Conservation (phyloP, 2,113 vertebrate genomes). For the Rousettus leschenaultii region DNA sequence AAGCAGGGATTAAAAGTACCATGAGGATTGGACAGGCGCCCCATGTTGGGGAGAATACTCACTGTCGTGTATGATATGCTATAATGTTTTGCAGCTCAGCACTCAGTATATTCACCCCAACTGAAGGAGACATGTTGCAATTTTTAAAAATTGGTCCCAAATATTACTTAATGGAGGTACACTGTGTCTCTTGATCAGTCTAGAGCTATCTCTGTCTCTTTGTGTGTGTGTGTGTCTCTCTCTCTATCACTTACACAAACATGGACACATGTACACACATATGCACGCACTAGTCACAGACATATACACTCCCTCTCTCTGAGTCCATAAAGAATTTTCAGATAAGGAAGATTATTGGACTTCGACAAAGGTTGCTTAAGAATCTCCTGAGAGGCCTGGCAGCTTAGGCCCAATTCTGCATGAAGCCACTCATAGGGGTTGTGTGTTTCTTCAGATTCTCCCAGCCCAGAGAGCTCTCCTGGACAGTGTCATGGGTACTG, state of each 20-base stretch:
- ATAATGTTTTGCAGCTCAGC: background rate
- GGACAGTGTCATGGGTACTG: no score
- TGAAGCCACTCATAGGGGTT: background rate
- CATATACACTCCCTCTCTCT: background rate
- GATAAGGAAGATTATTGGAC: background rate
- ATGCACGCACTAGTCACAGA: background rate
- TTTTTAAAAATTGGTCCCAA: background rate
- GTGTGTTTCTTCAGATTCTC: no score
- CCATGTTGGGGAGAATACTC: background rate
- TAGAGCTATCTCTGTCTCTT: background rate
- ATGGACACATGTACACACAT: no score
- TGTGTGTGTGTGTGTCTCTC: background rate
- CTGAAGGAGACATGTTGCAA: background rate
- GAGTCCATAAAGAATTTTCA: background rate
- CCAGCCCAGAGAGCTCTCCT: background rate
- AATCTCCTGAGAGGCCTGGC: background rate
- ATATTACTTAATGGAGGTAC: background rate
- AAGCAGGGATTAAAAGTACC: rapidly evolving
- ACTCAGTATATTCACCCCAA: background rate
- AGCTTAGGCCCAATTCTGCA: background rate
- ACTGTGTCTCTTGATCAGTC: background rate
- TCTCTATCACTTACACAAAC: background rate
- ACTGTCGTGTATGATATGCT: background rate
- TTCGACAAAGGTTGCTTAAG: background rate
- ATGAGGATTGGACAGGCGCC: background rate